Conservation (phyloP, 2,797 vertebrate species). For the Chelon labrosus region DNA sequence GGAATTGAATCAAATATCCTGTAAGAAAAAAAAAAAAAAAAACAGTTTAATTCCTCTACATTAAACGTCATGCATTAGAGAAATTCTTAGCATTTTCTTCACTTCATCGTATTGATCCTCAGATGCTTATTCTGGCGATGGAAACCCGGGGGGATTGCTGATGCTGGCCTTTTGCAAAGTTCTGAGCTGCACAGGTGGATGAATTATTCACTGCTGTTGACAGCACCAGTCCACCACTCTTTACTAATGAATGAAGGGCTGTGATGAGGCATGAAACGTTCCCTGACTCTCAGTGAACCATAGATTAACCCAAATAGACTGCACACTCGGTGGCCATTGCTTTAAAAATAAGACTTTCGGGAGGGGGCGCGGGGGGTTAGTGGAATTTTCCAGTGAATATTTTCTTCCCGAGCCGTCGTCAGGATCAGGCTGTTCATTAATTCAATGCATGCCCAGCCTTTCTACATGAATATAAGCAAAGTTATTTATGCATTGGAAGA, state of each 20-base stretch:
- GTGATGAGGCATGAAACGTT: constrained; percentile 49
- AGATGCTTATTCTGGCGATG: constrained; percentile 42
- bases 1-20: constrained; percentile 4
- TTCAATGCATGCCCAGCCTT: not conserved
- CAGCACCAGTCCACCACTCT: constrained; percentile 47
- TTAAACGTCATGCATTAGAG: constrained; percentile 24
- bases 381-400: not conserved
- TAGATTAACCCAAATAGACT: constrained; percentile 26
- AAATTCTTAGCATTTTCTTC: constrained; percentile 20
- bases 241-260: constrained; percentile 70
- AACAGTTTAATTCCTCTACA: not conserved
- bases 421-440: not conserved
- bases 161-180: constrained; percentile 51
- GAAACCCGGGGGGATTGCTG: constrained; percentile 40
- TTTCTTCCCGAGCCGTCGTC: not conserved
- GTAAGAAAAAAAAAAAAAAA: not conserved
- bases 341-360: constrained; percentile 11
- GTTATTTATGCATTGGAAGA: constrained; percentile 27
- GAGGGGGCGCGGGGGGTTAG: not conserved
- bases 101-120: constrained; percentile 55
- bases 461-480: constrained; percentile 15
- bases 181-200: constrained; percentile 52
- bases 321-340: not conserved
- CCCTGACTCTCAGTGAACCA: constrained; percentile 32
- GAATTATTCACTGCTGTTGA: constrained; percentile 73